A percentile compares a stretch with the other conserved stretches of the same genome.
These are phyloP conservation scores for Triops longicaudatus DNA, from an alignment of 1,140 invertebrate species.

Conservation along the genomic window DNA sequence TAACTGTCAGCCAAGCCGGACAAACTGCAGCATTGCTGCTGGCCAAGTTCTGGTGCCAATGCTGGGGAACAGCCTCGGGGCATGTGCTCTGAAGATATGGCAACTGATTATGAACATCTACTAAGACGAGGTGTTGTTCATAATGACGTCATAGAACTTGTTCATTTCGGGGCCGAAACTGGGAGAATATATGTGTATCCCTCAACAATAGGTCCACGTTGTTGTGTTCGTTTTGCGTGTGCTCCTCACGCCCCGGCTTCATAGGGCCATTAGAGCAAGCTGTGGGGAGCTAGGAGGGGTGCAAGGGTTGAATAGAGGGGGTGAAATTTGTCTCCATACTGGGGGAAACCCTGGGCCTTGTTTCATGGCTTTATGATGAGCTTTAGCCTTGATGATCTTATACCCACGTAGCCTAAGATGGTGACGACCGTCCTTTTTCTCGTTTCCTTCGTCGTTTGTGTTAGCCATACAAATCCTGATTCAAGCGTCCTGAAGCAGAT, in stretches of 20 bases:
- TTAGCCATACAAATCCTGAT: neutral
- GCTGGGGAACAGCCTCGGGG: neutral
- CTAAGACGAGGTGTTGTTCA: neutral
- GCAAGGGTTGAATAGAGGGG: neutral
- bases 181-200: neutral
- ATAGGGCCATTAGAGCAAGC: conserved; percentile 14
- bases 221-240: neutral
- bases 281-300: neutral
- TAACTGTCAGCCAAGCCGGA: neutral
- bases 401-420: neutral
- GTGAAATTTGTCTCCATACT: conserved; percentile 7
- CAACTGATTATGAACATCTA: neutral
- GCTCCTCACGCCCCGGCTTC: conserved; percentile 1
- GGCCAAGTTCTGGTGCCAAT: neutral
- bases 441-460: neutral
- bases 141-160: neutral
- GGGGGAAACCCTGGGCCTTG: neutral
- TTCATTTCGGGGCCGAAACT: neutral
- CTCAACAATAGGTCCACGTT: neutral
- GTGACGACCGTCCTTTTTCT: neutral
- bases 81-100: neutral
- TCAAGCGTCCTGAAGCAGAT: too few species aligned
- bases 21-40: neutral
- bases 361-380: conserved; percentile 9
- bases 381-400: neutral